phyloP scores from a whole-genome alignment of 2,888 invertebrate species.

The Macrosoma leucophasiata region DNA sequence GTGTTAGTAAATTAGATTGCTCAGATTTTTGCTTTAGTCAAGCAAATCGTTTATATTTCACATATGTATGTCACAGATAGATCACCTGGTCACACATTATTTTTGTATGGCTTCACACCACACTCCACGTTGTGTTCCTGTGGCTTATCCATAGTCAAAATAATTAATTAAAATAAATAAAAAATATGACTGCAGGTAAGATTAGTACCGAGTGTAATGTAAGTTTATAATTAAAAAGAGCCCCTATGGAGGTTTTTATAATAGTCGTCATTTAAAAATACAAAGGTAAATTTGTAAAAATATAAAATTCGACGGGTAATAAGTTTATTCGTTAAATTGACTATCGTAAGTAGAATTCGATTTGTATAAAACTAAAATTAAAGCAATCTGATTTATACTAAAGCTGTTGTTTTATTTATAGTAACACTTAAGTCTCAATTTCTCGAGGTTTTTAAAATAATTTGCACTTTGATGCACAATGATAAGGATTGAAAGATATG shows the following conservation, averaged over 20 bases:
- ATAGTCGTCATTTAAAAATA: constrained; percentile 59
- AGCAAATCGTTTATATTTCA: too few species aligned
- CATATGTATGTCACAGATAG: constrained; percentile 17
- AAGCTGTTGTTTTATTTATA: constrained; percentile 54
- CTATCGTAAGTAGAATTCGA: constrained; percentile 75
- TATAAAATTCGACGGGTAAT: constrained; percentile 65
- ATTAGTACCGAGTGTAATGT: constrained; percentile 65
- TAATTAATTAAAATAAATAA: constrained; percentile 52
- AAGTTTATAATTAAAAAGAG: constrained; percentile 69
- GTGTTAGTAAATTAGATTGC: too few species aligned
- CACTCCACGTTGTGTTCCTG: constrained; percentile 61
- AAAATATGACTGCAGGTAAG: constrained; percentile 67
- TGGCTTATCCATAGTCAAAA: constrained; percentile 57
- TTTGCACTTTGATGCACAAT: too few species aligned
- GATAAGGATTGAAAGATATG: too few species aligned
- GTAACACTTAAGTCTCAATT: too few species aligned
- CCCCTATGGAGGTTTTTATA: constrained; percentile 75
- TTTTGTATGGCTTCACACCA: constrained; percentile 36
- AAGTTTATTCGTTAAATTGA: constrained; percentile 73
- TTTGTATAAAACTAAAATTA: constrained; percentile 77
- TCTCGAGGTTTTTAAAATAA: too few species aligned
- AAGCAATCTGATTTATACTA: constrained; percentile 76
- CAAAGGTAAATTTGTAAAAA: constrained; percentile 73
- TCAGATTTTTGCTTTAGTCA: too few species aligned
- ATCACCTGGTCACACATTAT: constrained; percentile 24